Evolutionary conservation across 2,113 vertebrate genomes (phyloP), one percentile per base, ranked within the genome.

Genomic region (Colistium nudipinnis): DNA sequence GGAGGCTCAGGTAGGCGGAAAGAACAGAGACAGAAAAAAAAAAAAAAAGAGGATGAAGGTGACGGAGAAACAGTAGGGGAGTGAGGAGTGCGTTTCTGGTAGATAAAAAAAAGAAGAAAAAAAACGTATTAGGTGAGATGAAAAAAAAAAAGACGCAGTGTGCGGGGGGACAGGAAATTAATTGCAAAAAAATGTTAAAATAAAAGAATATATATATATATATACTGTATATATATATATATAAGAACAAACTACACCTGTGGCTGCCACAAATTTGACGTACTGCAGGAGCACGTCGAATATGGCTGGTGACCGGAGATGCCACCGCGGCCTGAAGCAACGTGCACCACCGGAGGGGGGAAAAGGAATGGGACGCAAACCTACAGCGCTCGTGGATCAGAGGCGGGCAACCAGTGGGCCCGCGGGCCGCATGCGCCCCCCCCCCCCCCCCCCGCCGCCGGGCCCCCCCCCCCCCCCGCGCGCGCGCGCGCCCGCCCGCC

Each of bases 71-170:
- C 48, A 74, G 70, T 41, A n/a, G n/a, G 60, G 72, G 69, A 76
- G 72, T 59, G 78, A 84, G 61, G 76, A 75, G 69, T 36, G 39
- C 68, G 48, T 28, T 48, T 64, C 62, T 65, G 36, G 27, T 55
- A 81, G 52, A 70, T 85, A 70, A 61, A 69, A 79, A 36, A 76
- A 57, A 81, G 52, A 70, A 84, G 67, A 61, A 69, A 79, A 36
- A 76, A 57, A 70, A 19, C 16, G 0, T 53, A 60, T 47, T n/a
- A 55, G 51, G 53, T 53, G 64, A 30, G 61, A 70, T 65, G 76
- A 80, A 76, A 71, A 75, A 70, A 75, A 80, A 76, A 71, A 75
- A 70, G 53, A 80, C 28, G 65, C 47, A 56, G 56, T 28, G 61
- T 24, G 17, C 7, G 19, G 13, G 65, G 70, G 69, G 45, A 48